Conservation (phyloP, 2,797 vertebrate genomes). For the Lithobates pipiens region DNA sequence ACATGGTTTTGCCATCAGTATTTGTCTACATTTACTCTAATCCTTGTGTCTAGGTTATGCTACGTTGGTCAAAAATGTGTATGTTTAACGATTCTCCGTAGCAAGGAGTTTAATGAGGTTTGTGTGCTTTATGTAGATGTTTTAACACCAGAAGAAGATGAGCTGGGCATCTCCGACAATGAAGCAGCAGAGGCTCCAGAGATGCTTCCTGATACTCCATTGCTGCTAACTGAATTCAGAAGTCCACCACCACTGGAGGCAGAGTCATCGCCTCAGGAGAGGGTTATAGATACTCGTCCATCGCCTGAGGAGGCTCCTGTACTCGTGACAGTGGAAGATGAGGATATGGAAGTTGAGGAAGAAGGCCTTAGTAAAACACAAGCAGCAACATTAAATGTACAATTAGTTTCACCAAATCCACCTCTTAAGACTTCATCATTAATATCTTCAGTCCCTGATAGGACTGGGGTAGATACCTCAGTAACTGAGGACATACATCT, state of each 20-base stretch:
- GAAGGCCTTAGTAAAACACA: constrained; percentile 18
- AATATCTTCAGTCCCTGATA: constrained; percentile 21
- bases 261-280: constrained; percentile 37
- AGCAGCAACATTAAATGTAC: background rate
- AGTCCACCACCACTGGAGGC: constrained; percentile 46
- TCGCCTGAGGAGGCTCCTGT: constrained; percentile 56
- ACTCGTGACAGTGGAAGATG: constrained; percentile 57
- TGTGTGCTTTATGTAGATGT: background rate
- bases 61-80: too few relatives aligned
- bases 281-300: constrained; percentile 19
- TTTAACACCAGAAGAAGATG: constrained; percentile 55
- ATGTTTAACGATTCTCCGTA: too few relatives aligned
- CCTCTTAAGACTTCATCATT: constrained; percentile 18
- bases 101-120: background rate
- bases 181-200: constrained; percentile 57
- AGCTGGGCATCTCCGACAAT: constrained; percentile 43
- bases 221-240: constrained; percentile 34
- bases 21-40: too few relatives aligned
- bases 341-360: constrained; percentile 60
- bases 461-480: constrained; percentile 6
- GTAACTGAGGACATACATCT: constrained; percentile 38
- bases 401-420: background rate
- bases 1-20: too few relatives aligned
- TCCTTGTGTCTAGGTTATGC: too few relatives aligned
- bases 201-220: constrained; percentile 23